Conservation (phyloP, 2,113 vertebrate species). For the Nymphicus hollandicus region DNA sequence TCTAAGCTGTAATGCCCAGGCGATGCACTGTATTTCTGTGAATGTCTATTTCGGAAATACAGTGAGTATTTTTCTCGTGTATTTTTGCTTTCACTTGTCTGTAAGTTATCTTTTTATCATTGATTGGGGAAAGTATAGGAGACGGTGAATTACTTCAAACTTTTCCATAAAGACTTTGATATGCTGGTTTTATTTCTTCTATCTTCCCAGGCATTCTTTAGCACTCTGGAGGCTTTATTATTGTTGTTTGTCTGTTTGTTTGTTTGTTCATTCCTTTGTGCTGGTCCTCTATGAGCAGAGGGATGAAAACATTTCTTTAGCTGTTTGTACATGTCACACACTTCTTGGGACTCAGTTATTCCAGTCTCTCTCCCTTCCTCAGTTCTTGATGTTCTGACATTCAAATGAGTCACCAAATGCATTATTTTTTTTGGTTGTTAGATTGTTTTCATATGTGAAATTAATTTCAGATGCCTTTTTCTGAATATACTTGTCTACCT, state of each 20-base stretch:
- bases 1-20: not conserved
- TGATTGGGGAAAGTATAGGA: not conserved
- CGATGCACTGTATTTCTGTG: not conserved
- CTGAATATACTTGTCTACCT: not conserved
- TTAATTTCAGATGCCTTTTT: not conserved
- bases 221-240: not conserved
- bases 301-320: not conserved
- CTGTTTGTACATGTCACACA: not conserved
- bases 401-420: conserved; percentile 8
- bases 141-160: not conserved
- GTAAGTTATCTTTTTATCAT: not conserved
- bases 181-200: not conserved
- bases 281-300: not conserved
- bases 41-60: not conserved
- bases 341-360: not conserved
- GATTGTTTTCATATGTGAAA: conserved; percentile 11
- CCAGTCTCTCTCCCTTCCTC: not conserved
- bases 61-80: not conserved
- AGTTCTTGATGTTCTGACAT: not conserved
- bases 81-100: not conserved
- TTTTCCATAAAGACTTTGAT: not conserved
- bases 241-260: not conserved
- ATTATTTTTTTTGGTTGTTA: not conserved
- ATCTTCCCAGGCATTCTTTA: not conserved
- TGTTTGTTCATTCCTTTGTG: not conserved